phyloP scores from a whole-genome alignment of 92 coral and sea anemone species.

The Palythoa grandiflora region DNA sequence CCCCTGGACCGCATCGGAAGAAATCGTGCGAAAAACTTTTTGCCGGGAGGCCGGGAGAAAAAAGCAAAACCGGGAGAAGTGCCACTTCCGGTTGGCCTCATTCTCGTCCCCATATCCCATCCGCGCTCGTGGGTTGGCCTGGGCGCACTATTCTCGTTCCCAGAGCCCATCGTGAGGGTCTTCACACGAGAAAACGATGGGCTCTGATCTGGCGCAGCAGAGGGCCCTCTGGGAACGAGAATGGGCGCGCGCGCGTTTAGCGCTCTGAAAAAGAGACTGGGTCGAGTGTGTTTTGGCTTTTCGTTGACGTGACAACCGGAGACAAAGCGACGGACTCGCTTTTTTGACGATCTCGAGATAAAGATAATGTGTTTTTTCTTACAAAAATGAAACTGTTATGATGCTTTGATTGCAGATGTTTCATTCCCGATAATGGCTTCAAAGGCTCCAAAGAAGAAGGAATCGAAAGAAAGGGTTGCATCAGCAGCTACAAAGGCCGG shows the following conservation, averaged over 20 bases:
- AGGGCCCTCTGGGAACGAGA: no score
- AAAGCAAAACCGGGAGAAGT: no score
- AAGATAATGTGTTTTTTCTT: neutral
- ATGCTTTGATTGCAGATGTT: neutral
- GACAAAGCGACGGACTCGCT: constrained; percentile 12
- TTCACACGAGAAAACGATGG: no score
- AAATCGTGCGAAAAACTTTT: no score
- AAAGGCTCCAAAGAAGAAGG: constrained; percentile 97
- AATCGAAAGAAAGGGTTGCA: constrained; percentile 94
- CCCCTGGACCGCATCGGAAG: no score
- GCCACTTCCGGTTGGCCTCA: no score
- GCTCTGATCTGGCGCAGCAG: no score
- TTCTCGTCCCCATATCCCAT: no score
- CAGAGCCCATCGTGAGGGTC: no score
- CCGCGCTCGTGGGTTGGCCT: no score
- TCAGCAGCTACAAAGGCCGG: constrained; percentile 89
- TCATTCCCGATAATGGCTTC: constrained; percentile 79
- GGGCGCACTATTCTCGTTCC: no score
- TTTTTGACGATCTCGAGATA: neutral
- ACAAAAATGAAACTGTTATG: neutral
- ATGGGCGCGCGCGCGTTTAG: neutral
- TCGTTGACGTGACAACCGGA: constrained; percentile 44
- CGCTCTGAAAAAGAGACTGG: neutral
- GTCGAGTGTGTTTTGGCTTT: constrained; percentile 22
- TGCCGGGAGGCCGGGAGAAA: no score